Base-by-base conservation (phyloP, 2,888 invertebrate species). In the Rhagophthalmus giganteus region DNA sequence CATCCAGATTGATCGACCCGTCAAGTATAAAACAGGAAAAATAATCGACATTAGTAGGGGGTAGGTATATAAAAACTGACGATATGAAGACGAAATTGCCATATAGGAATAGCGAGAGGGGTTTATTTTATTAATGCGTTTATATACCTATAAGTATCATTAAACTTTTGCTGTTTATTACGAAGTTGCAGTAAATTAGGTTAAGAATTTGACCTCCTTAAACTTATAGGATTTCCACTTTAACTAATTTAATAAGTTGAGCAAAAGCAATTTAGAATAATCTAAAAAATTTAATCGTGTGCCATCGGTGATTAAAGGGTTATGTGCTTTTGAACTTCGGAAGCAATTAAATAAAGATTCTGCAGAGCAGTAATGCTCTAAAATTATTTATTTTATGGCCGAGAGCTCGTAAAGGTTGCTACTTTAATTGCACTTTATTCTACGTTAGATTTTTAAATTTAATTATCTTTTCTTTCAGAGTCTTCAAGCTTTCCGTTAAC, bases 1-100 rank as follows among this genome's bases (percentile, higher is more conserved):
- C 58, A 61, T 57, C 59, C 59, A 60, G 61, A 61, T 61, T 61
- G 59, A 61, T 59, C 54, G 58, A 55, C 39, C 57, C 57, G 59
- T 61, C 61, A 48, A 52, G 46, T 48, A 49, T 47, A 47, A 48
- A 57, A 55, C 45, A 33, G 46, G 57, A 58, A 61, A 61, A 61
- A 59, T 59, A 58, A 59, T 58, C 54, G 58, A 55, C 59, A 50
- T 45, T 56, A 46, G 49, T 38, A 33, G 46, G 26, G 39, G 32
- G 39, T 33, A 28, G 2, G 6, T 15, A 45, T 30, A 37, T 45
- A 13, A 35, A 14, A 41, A 20, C n/a, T n/a, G n/a, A n/a, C n/a
- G n/a, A n/a, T n/a, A n/a, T n/a, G n/a, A n/a, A n/a, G n/a, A n/a
- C n/a, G n/a, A n/a, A n/a, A n/a, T n/a, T n/a, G n/a, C n/a, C n/a